phyloP scores from a whole-genome alignment of 2,888 invertebrate genomes.

The Oeneis ivallda region DNA sequence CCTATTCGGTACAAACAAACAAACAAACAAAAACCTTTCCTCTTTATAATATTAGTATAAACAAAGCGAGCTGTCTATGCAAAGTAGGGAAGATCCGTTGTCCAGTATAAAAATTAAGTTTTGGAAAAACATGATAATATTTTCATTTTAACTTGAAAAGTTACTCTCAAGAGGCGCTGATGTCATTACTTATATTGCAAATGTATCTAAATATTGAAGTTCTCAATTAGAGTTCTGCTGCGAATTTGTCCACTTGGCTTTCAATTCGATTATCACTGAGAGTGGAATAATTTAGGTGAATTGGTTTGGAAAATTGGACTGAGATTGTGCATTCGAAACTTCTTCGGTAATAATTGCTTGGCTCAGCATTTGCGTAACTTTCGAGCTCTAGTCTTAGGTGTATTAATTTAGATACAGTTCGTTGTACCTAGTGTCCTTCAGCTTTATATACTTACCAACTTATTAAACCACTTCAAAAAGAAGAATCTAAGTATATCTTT shows the following conservation, averaged over 20 bases:
- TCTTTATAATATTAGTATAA: too few relatives aligned
- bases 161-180: neutral
- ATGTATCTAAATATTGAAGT: slow-evolving; percentile 14
- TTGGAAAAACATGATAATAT: too few relatives aligned
- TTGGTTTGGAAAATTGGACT: slow-evolving; percentile 17
- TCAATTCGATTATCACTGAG: slow-evolving; percentile 10
- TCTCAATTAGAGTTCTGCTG: slow-evolving; percentile 10
- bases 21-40: too few relatives aligned
- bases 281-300: slow-evolving; percentile 19
- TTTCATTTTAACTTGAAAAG: too few relatives aligned
- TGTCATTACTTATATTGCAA: neutral
- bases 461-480: too few relatives aligned
- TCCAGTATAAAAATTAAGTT: too few relatives aligned
- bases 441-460: too few relatives aligned
- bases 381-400: neutral
- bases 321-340: slow-evolving; percentile 20
- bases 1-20: too few relatives aligned
- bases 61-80: too few relatives aligned
- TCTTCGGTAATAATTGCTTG: slow-evolving; percentile 20
- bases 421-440: neutral
- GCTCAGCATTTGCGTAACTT: slow-evolving; percentile 5
- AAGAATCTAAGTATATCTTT: too few relatives aligned
- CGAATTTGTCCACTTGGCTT: slow-evolving; percentile 5
- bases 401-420: neutral
- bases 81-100: too few relatives aligned